Evolutionary conservation across 2,113 vertebrate species (phyloP).

Genomic region (Brachirus orientalis): DNA sequence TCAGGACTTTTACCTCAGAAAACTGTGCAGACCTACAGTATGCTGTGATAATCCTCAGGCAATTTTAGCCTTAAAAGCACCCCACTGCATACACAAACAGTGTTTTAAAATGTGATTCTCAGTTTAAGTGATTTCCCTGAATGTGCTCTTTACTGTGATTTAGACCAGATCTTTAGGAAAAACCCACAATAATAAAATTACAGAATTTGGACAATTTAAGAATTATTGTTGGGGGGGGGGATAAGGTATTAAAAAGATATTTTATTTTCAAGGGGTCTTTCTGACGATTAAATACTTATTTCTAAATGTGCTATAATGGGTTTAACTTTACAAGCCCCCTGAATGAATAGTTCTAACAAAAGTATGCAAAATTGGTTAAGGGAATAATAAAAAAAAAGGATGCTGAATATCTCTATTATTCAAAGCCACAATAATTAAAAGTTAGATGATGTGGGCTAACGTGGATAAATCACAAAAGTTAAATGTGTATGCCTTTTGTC

Average conservation of each 20-base stretch:
- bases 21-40: too few relatives aligned
- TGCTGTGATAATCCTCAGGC: constrained; percentile 34
- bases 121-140: constrained; percentile 33
- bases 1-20: constrained; percentile 22
- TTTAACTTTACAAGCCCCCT: constrained; percentile 15
- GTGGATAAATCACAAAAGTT: not conserved
- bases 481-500: constrained; percentile 23
- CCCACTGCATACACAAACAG: constrained; percentile 27
- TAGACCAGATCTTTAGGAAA: constrained; percentile 24
- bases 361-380: constrained; percentile 4
- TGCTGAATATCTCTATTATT: constrained; percentile 18
- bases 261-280: constrained; percentile 4
- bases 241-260: not conserved
- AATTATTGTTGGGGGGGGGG: constrained; percentile 1
- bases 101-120: constrained; percentile 34
- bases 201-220: not conserved
- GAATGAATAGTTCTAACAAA: not conserved
- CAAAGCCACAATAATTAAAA: not conserved
- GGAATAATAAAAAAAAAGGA: not conserved
- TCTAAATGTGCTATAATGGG: not conserved
- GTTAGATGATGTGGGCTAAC: not conserved
- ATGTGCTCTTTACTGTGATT: constrained; percentile 36
- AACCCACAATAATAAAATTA: constrained; percentile 21
- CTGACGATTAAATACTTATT: not conserved
- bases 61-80: constrained; percentile 35